Conservation (phyloP, 2,113 vertebrate species). For the Xenopus laevis region DNA sequence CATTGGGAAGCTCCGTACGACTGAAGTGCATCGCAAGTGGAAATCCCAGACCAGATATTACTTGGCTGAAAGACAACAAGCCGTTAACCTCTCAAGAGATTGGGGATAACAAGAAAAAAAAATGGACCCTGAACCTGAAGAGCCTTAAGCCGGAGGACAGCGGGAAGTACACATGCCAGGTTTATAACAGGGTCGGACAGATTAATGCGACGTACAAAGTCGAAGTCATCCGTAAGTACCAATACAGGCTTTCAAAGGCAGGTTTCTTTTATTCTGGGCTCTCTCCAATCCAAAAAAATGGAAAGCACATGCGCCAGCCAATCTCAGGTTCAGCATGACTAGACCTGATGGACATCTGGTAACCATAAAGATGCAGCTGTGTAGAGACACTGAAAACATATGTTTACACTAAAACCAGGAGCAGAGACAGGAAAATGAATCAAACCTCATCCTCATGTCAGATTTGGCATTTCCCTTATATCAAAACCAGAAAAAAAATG, state of each 20-base stretch:
- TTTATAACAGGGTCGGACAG: constrained; percentile 88
- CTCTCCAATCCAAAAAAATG: constrained; percentile 51
- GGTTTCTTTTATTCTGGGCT: constrained; percentile 49
- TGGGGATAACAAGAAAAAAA: constrained; percentile 83
- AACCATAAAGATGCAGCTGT: constrained; percentile 76
- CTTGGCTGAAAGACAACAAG: constrained; percentile 89
- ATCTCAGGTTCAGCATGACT: constrained; percentile 48
- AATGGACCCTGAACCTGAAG: constrained; percentile 92
- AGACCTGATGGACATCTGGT: constrained; percentile 76
- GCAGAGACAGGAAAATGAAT: constrained; percentile 70
- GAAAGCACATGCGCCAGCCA: constrained; percentile 59
- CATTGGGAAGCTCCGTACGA: constrained; percentile 90
- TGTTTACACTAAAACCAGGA: constrained; percentile 69
- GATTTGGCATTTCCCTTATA: constrained; percentile 61
- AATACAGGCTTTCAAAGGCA: neutral
- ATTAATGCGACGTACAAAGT: constrained; percentile 98
- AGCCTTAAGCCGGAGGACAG: constrained; percentile 91
- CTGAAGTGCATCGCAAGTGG: constrained; percentile 93
- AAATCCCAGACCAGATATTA: constrained; percentile 88
- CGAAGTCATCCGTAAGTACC: constrained; percentile 95
- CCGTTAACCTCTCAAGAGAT: constrained; percentile 75
- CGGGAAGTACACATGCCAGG: constrained; percentile 94
- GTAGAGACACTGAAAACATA: constrained; percentile 67
- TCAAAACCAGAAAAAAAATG: constrained; percentile 57
- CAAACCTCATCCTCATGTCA: constrained; percentile 67